Evolutionary conservation across 2,113 vertebrate species (phyloP).

Genomic region (Lates calcarifer): DNA sequence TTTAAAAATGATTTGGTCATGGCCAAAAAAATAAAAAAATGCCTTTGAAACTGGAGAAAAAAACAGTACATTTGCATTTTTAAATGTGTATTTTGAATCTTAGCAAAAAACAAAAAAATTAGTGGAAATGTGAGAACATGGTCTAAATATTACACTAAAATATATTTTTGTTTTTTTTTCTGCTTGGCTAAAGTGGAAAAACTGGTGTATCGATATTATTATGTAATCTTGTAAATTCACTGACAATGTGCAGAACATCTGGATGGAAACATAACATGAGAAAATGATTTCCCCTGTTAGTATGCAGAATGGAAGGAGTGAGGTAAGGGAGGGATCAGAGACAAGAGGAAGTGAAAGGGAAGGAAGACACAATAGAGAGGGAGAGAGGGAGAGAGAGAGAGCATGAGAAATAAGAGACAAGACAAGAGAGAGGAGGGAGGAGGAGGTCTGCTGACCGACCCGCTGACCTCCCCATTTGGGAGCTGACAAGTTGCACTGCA

Average conservation of each 20-base stretch:
- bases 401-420: neutral
- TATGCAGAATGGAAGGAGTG: slow-evolving; percentile 33
- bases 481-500: slow-evolving; percentile 32
- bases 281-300: slow-evolving; percentile 3
- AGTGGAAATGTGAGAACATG: no score
- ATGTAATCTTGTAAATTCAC: neutral
- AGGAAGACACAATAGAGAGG: neutral
- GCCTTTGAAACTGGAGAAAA: neutral
- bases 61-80: neutral
- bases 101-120: no score
- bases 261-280: slow-evolving; percentile 28
- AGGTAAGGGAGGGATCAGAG: neutral
- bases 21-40: neutral
- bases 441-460: slow-evolving; percentile 35
- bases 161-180: neutral
- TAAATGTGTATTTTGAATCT: neutral
- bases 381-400: neutral
- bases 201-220: neutral
- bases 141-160: neutral
- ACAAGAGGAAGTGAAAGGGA: neutral
- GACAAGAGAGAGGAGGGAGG: slow-evolving; percentile 6
- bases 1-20: neutral
- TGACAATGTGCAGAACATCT: slow-evolving; percentile 19
- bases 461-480: slow-evolving; percentile 26
- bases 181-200: neutral